These are phyloP conservation scores for Pyrgilauda ruficollis DNA, from an alignment of 2,113 vertebrate genomes.

Conservation along the genomic window DNA sequence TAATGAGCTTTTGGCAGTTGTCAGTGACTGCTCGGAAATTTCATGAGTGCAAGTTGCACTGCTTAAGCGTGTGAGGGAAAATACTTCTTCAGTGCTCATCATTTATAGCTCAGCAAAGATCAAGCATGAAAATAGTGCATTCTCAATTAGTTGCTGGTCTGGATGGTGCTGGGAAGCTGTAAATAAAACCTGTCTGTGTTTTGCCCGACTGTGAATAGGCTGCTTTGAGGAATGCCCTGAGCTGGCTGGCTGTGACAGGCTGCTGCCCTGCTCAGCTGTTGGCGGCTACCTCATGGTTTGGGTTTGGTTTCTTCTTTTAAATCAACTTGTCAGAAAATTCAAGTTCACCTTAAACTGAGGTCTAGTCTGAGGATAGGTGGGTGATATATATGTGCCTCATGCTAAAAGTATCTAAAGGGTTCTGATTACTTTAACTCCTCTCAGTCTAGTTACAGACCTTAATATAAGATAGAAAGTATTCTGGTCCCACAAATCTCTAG, in stretches of 20 bases:
- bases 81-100: background rate
- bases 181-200: background rate
- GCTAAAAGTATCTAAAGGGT: background rate
- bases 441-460: conserved; percentile 4
- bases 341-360: conserved; percentile 15
- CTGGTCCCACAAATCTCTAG: conserved; percentile 9
- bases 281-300: background rate
- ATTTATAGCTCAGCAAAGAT: conserved; percentile 43
- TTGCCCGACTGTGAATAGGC: background rate
- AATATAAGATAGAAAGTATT: conserved; percentile 23
- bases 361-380: background rate
- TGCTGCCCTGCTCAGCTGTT: conserved; percentile 39
- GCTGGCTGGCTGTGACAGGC: background rate
- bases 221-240: conserved; percentile 16
- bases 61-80: background rate
- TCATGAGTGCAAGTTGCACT: background rate
- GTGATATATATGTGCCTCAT: background rate
- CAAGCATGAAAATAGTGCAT: conserved; percentile 43
- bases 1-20: background rate
- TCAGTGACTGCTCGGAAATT: background rate
- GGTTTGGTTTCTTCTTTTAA: background rate
- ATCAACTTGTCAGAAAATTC: conserved; percentile 9
- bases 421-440: conserved; percentile 7
- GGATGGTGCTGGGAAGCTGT: conserved; percentile 17
- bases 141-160: background rate